Evolutionary conservation across 2,113 vertebrate genomes (phyloP).

Genomic region (Rhegmatorhina hoffmannsi): DNA sequence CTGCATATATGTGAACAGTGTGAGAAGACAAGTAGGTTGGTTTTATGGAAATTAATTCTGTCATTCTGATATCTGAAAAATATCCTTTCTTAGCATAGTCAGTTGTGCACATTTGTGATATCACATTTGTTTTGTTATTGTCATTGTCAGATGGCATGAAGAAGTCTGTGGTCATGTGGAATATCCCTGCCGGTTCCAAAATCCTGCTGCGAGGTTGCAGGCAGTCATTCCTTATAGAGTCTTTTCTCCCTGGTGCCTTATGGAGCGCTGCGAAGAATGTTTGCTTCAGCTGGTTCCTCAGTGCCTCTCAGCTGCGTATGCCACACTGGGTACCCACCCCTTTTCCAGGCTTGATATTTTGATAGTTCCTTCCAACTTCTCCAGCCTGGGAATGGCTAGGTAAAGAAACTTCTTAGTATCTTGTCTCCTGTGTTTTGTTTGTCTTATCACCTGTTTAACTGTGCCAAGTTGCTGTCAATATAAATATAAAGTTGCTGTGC

Average conservation of each 20-base stretch:
- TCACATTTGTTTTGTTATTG: background rate
- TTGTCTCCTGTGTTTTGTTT: background rate
- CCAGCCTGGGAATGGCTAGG: constrained; percentile 98
- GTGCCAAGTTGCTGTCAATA: background rate
- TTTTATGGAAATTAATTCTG: background rate
- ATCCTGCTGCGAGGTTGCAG: constrained; percentile 72
- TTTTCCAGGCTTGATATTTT: constrained; percentile 92
- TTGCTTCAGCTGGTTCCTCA: constrained; percentile 80
- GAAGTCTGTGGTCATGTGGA: constrained; percentile 83
- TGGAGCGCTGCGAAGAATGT: constrained; percentile 71
- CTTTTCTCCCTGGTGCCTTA: constrained; percentile 84
- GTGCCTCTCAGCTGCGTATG: constrained; percentile 87
- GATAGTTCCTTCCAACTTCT: constrained; percentile 91
- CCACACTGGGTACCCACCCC: constrained; percentile 88
- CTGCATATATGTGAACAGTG: background rate
- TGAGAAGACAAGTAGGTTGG: background rate
- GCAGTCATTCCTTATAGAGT: constrained; percentile 86
- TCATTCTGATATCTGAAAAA: background rate
- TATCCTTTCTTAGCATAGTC: background rate
- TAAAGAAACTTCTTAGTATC: constrained; percentile 61
- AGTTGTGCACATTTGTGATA: background rate
- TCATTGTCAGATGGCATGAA: constrained; percentile 54
- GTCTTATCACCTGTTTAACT: background rate
- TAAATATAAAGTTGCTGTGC: background rate
- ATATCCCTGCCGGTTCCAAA: constrained; percentile 90